Evolutionary conservation across 1,140 invertebrate species (phyloP), one percentile per base, ranked within the genome.

Genomic region (Drosophila athabasca): DNA sequence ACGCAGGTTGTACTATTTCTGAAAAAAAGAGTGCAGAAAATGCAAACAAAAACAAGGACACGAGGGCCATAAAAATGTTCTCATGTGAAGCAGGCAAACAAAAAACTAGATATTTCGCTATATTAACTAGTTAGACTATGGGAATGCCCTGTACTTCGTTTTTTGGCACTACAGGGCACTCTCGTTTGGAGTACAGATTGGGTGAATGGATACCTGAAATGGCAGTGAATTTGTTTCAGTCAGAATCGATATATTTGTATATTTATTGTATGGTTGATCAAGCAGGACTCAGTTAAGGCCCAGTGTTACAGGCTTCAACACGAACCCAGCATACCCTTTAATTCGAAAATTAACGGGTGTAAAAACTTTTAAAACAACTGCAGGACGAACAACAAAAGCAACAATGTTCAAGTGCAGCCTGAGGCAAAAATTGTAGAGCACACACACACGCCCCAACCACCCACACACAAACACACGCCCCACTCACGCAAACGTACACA

Each of bases 51-150:
- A 64, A 76, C 83, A 88, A 88, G 83, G 83, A 88, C 83, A 88
- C 62, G 54, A 70, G 66, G 67, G 83, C 79, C 79, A 79, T 88
- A 88, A 88, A 88, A 88, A 79, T 85, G 76, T 84, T 84, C 58
- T 44, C 69, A 45, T 41, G 43, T 53, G 49, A 31, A 41, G 9
- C 15, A 31, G 24, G 15, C 15, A 31, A 68, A 70, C 11, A 22
- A 19, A 53, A 53, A 53, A 41, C 17, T 22, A 22, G 2, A 53
- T n/a, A 19, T 13, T 0, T 39, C 13, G 6, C 39, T 53, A 3
- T 13, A 39, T 22, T 53, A 19, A 19, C 9, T 6, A 11, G 5
- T 31, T 9, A 9, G 8, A 31, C 3, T 19, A 13, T n/a, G 3
- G 11, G 11, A 3, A 39, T 53, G 41, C 31, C 13, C 51, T 41